These are phyloP conservation scores for Thysanoteuthis rhombus DNA, from an alignment of 2,888 invertebrate genomes.

Conservation along the genomic window DNA sequence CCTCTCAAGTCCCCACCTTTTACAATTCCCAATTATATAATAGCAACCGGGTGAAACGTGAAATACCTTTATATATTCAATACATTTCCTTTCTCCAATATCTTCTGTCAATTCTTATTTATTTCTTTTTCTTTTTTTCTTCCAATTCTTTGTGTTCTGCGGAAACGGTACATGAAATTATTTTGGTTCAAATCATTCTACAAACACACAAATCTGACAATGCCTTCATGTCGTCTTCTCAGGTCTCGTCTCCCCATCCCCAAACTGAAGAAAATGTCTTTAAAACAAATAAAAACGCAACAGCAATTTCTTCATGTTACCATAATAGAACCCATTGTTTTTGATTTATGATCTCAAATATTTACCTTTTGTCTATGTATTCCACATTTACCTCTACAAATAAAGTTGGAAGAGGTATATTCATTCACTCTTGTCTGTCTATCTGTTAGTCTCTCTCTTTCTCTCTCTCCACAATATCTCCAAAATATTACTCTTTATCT, in stretches of 20 bases:
- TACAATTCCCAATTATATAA: neutral
- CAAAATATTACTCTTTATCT: too few relatives aligned
- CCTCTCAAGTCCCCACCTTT: neutral
- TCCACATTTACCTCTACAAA: neutral
- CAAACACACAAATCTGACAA: neutral
- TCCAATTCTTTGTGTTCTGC: neutral
- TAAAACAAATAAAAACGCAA: neutral
- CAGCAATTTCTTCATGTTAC: neutral
- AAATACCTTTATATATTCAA: neutral
- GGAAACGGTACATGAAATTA: neutral
- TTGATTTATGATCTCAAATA: neutral
- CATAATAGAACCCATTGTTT: neutral
- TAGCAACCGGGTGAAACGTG: neutral
- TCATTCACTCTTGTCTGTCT: neutral
- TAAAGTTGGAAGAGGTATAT: too few relatives aligned
- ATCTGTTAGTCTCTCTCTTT: too few relatives aligned
- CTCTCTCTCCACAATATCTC: neutral
- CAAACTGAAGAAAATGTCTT: neutral
- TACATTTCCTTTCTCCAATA: neutral
- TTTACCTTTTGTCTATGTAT: neutral
- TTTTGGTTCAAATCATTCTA: neutral
- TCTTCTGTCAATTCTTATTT: neutral
- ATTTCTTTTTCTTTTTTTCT: neutral
- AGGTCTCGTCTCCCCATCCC: neutral
- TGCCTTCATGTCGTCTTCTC: neutral